Conservation (phyloP, 2,797 vertebrate species). For the Spizella passerina region DNA sequence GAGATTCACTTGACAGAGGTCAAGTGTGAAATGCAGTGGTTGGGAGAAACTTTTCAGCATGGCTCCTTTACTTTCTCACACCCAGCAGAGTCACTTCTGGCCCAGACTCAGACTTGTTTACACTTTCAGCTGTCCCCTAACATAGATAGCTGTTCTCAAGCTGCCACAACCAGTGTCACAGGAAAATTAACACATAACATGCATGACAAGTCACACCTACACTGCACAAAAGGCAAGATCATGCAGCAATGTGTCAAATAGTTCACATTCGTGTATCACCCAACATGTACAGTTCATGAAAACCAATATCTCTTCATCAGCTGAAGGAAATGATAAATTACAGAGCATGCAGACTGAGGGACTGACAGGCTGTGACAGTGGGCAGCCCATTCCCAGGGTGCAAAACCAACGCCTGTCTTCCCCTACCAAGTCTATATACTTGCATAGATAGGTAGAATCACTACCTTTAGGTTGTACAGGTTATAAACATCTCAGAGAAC, state of each 20-base stretch:
- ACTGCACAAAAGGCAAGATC: constrained; percentile 32
- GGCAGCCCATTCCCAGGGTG: not conserved
- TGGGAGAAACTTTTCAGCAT: not conserved
- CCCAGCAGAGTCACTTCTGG: not conserved
- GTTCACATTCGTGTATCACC: not conserved
- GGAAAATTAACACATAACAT: constrained; percentile 15
- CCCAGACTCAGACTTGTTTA: not conserved
- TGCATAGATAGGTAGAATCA: not conserved
- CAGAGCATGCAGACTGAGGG: not conserved
- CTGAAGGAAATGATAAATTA: constrained; percentile 11
- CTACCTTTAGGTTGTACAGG: not conserved
- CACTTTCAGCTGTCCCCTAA: not conserved
- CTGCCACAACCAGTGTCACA: constrained; percentile 22
- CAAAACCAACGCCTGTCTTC: not conserved
- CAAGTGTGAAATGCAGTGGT: not conserved
- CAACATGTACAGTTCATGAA: not conserved
- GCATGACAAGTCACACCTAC: constrained; percentile 32
- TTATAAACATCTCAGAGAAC: not conserved
- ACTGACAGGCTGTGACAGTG: not conserved
- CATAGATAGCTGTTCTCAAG: not conserved
- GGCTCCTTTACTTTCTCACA: not conserved
- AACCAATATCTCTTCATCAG: not conserved
- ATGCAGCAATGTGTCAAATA: constrained; percentile 22
- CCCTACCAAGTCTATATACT: not conserved
- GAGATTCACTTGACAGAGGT: not conserved